Evolutionary conservation across 1,140 invertebrate species (phyloP).

Genomic region (Sycophila sp.): DNA sequence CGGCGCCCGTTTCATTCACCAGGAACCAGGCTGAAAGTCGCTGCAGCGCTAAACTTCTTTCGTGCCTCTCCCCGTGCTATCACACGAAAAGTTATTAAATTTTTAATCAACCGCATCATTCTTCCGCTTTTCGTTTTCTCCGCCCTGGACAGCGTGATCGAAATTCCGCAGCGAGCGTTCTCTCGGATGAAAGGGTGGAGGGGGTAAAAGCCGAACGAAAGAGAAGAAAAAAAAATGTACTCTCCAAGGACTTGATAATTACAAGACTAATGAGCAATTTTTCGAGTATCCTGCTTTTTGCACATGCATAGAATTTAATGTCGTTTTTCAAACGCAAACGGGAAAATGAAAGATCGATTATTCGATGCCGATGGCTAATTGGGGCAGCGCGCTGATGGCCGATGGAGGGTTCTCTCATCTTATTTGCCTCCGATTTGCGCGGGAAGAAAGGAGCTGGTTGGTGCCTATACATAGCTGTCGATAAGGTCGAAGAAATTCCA

Average conservation of each 20-base stretch:
- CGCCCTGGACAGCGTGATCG: background rate
- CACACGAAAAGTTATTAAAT: conserved; percentile 27
- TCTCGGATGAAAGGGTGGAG: background rate
- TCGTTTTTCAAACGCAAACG: background rate
- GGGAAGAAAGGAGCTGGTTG: background rate
- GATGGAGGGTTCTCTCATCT: background rate
- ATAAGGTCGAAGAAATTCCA: conserved; percentile 21
- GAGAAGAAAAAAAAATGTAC: background rate
- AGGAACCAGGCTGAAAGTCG: background rate
- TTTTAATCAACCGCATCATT: conserved; percentile 29
- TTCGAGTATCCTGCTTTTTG: background rate
- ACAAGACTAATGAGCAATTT: conserved; percentile 26
- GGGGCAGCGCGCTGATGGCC: background rate
- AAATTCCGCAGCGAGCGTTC: background rate
- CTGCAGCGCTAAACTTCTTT: no score
- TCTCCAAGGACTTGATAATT: conserved; percentile 8
- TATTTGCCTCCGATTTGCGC: conserved; percentile 12
- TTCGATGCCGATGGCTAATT: conserved; percentile 13
- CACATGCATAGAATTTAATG: background rate
- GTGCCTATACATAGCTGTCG: background rate
- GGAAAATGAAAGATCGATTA: background rate
- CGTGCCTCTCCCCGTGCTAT: no score
- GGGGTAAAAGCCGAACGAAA: no score
- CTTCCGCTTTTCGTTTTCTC: background rate
- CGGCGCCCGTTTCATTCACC: no score